Evolutionary conservation across 2,113 vertebrate species (phyloP).

Genomic region (Ceuthmochares aereus): DNA sequence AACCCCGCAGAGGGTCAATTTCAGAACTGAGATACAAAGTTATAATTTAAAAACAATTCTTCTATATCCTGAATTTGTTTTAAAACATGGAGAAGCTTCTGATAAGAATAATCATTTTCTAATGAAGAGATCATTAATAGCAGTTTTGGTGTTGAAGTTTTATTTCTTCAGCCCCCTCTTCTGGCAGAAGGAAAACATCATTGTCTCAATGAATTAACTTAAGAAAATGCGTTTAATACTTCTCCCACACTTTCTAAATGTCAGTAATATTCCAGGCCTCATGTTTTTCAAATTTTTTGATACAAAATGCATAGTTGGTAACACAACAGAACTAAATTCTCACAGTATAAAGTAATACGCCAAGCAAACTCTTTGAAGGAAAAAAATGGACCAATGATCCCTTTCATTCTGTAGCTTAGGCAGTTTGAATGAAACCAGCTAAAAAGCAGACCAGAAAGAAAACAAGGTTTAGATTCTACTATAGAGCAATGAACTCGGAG

Average conservation of each 20-base stretch:
- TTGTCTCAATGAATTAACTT: background rate
- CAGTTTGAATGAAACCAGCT: background rate
- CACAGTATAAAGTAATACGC: background rate
- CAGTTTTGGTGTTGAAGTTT: background rate
- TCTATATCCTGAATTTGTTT: background rate
- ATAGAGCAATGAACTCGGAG: no score
- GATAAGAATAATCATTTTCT: background rate
- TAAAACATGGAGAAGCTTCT: background rate
- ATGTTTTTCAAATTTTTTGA: background rate
- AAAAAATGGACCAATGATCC: background rate
- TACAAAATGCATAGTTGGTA: background rate
- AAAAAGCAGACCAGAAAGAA: no score
- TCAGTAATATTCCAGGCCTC: background rate
- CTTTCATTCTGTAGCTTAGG: background rate
- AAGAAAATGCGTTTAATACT: background rate
- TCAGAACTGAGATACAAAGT: background rate
- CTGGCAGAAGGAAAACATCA: conserved; percentile 34
- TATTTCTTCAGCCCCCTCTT: conserved; percentile 61
- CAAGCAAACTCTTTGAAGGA: background rate
- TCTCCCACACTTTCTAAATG: background rate
- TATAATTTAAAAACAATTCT: background rate
- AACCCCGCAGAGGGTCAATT: background rate
- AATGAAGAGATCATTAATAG: background rate
- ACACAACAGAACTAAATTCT: background rate
- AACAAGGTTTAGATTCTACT: no score